Conservation (phyloP, 30 jellyfish, hydroid and myxozoan genomes). For the Cassiopea andromeda region DNA sequence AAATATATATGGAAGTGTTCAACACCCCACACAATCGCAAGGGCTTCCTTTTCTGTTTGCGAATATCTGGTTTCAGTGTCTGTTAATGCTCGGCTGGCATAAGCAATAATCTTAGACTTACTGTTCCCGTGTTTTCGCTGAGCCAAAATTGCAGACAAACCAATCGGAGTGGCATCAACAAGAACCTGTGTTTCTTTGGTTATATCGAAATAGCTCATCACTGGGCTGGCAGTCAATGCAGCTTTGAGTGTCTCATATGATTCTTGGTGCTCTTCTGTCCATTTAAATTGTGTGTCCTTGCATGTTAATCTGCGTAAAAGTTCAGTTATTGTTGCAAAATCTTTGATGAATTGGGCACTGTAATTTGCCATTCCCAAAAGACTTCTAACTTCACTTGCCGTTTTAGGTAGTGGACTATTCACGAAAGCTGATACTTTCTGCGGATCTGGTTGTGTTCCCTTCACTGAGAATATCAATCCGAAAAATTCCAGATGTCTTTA, state of each 20-base stretch:
- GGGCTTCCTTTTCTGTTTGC: conserved; percentile 56
- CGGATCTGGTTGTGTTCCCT: conserved; percentile 54
- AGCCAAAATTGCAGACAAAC: conserved; percentile 34
- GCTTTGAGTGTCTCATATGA: conserved; percentile 1
- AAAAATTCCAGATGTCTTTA: conserved; percentile 35
- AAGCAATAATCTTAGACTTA: conserved; percentile 13
- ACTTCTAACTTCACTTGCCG: conserved; percentile 38
- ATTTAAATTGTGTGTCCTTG: conserved; percentile 4
- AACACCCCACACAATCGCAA: conserved; percentile 28
- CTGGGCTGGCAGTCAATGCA: conserved; percentile 16
- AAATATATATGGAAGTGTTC: conserved; percentile 47
- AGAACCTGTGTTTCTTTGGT: conserved; percentile 13
- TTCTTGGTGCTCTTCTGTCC: conserved; percentile 20
- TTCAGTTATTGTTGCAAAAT: conserved; percentile 40
- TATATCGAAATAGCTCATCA: conserved; percentile 29
- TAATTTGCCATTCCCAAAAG: conserved; percentile 54
- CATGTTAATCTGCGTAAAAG: conserved; percentile 39
- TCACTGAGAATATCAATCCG: conserved; percentile 32
- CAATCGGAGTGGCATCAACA: conserved; percentile 50
- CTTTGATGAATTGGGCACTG: conserved; percentile 4
- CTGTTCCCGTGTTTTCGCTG: conserved; percentile 34
- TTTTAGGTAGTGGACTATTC: conserved; percentile 22
- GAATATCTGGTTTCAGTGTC: conserved; percentile 38
- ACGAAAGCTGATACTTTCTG: background rate
- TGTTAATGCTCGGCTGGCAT: conserved; percentile 41